phyloP scores from a whole-genome alignment of 2,113 vertebrate genomes.

The Hyperopisus bebe region DNA sequence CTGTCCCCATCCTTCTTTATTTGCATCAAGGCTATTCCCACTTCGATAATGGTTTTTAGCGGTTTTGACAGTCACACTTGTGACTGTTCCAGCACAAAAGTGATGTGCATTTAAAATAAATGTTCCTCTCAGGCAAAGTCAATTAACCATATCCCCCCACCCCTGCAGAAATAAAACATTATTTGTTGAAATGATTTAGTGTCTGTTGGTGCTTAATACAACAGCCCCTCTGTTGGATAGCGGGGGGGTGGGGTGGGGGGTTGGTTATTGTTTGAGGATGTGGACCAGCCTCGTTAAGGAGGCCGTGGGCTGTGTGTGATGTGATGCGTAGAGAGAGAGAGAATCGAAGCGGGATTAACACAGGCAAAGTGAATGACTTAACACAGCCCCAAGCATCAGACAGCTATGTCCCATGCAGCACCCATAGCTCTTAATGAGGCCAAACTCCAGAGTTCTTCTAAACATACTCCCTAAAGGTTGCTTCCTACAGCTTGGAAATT shows the following conservation, averaged over 20 bases:
- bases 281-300: neutral
- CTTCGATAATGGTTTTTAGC: neutral
- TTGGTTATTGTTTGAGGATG: neutral
- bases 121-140: neutral
- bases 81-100: neutral
- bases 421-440: neutral
- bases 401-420: neutral
- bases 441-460: neutral
- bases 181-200: neutral
- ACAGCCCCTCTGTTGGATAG: neutral
- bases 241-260: too few species aligned
- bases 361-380: neutral
- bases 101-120: neutral
- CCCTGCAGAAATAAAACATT: neutral
- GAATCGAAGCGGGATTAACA: neutral
- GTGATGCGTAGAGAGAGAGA: neutral
- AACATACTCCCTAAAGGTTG: constrained; percentile 2
- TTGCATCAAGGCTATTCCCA: neutral
- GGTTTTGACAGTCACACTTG: neutral
- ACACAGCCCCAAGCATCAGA: neutral
- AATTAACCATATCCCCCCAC: neutral
- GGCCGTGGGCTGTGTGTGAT: neutral
- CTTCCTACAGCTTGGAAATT: neutral
- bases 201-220: neutral
- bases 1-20: neutral